phyloP scores from a whole-genome alignment of 1,140 invertebrate genomes.

The Vanessa atalanta region DNA sequence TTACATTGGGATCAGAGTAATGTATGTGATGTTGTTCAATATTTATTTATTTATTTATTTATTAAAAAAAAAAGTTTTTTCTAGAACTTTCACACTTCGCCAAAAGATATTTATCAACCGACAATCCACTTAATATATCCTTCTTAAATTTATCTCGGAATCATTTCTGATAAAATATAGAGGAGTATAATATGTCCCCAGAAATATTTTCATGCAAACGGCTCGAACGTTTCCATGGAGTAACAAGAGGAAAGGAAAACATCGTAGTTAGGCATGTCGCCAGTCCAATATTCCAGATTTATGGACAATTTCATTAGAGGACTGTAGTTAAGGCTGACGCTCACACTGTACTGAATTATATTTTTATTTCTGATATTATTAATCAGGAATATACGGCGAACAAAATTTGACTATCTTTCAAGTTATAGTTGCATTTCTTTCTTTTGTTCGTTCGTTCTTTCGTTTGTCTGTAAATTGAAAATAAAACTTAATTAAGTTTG shows the following conservation, averaged over 20 bases:
- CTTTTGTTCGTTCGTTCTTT: too few species aligned
- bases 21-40: too few species aligned
- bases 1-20: too few species aligned
- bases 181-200: slow-evolving; percentile 25
- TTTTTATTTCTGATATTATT: not conserved
- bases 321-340: slow-evolving; percentile 36
- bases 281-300: slow-evolving; percentile 68
- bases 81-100: not conserved
- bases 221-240: slow-evolving; percentile 35
- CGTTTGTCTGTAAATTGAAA: too few species aligned
- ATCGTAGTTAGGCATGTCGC: slow-evolving; percentile 67
- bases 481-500: too few species aligned
- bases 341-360: slow-evolving; percentile 40
- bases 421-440: not conserved
- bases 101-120: slow-evolving; percentile 14
- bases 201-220: slow-evolving; percentile 47
- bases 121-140: slow-evolving; percentile 26
- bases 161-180: slow-evolving; percentile 25
- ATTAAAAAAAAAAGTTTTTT: not conserved
- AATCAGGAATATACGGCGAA: not conserved
- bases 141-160: slow-evolving; percentile 1
- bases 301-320: slow-evolving; percentile 69
- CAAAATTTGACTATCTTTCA: not conserved
- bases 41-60: too few species aligned
- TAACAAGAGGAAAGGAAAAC: slow-evolving; percentile 54